A percentile compares a stretch with the other conserved stretches of the same genome.
These are phyloP conservation scores for Polyploca ridens DNA, from an alignment of 2,888 invertebrate species.

Conservation along the genomic window DNA sequence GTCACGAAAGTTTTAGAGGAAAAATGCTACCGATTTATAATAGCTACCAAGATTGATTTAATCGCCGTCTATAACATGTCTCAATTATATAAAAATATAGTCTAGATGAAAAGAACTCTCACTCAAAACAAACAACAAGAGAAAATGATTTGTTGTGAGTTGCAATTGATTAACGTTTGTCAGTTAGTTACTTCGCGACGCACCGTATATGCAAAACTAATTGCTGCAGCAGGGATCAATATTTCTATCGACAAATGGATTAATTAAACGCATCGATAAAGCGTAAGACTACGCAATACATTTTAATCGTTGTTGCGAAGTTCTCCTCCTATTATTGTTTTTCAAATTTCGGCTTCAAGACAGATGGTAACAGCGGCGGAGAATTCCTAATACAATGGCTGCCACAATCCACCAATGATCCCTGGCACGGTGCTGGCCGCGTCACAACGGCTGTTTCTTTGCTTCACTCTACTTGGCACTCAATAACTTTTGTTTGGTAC, in stretches of 20 bases:
- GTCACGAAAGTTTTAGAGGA: neutral
- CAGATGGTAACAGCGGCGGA: conserved; percentile 71
- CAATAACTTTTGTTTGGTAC: conserved; percentile 65
- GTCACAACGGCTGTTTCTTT: conserved; percentile 68
- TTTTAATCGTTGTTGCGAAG: conserved; percentile 43
- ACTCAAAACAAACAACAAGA: neutral
- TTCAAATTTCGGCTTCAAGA: conserved; percentile 65
- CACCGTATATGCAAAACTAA: too few relatives aligned
- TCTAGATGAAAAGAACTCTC: neutral
- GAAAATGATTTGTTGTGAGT: neutral
- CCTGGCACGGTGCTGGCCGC: conserved; percentile 65
- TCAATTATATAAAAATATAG: neutral
- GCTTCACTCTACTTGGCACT: conserved; percentile 79
- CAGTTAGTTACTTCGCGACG: neutral
- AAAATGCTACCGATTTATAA: neutral
- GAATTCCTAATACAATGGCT: conserved; percentile 74
- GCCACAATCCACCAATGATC: conserved; percentile 63
- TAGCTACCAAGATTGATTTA: neutral
- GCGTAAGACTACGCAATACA: conserved; percentile 38
- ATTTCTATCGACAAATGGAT: neutral
- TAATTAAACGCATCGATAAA: conserved; percentile 14
- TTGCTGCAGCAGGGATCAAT: neutral
- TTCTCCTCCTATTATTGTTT: conserved; percentile 58
- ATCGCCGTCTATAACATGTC: neutral
- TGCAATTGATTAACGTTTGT: neutral